Conservation (phyloP, 2,888 invertebrate species). For the Chymomyza amoena region DNA sequence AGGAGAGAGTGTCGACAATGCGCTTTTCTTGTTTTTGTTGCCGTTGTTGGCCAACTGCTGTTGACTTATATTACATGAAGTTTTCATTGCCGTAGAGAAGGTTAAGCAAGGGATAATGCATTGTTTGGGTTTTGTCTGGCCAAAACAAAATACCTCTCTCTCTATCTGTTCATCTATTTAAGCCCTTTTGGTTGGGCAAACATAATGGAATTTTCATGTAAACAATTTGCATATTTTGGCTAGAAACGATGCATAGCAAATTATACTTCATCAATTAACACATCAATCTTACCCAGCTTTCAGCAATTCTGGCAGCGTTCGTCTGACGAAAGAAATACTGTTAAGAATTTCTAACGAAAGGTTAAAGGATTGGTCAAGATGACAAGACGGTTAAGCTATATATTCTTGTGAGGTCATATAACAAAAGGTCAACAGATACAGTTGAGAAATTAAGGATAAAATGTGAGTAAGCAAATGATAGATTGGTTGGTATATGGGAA, state of each 20-base stretch:
- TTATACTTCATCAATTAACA: slow-evolving; percentile 60
- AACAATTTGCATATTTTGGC: slow-evolving; percentile 64
- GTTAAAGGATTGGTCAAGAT: too few species aligned
- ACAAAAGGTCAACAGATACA: too few species aligned
- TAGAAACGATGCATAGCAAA: not conserved
- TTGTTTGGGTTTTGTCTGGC: slow-evolving; percentile 61
- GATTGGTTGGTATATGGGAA: too few species aligned
- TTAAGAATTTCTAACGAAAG: too few species aligned
- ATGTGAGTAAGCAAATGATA: too few species aligned
- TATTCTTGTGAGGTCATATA: too few species aligned
- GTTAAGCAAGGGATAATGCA: slow-evolving; percentile 39
- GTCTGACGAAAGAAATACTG: too few species aligned
- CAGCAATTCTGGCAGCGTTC: not conserved
- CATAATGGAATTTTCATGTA: slow-evolving; percentile 70
- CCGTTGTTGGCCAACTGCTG: slow-evolving; percentile 57
- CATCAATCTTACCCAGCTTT: slow-evolving; percentile 33
- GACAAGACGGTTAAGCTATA: too few species aligned
- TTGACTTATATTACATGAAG: slow-evolving; percentile 64
- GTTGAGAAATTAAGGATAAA: too few species aligned
- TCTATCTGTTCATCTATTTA: not conserved
- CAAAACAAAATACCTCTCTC: slow-evolving; percentile 3
- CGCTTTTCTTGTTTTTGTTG: slow-evolving; percentile 32
- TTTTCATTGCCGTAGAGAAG: slow-evolving; percentile 36
- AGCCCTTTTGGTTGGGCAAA: slow-evolving; percentile 33
- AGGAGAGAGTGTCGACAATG: slow-evolving; percentile 45